A percentile compares a stretch with the other conserved stretches of the same genome.
These are phyloP conservation scores for Colossoma macropomum DNA, from an alignment of 2,113 vertebrate genomes.

Conservation along the genomic window DNA sequence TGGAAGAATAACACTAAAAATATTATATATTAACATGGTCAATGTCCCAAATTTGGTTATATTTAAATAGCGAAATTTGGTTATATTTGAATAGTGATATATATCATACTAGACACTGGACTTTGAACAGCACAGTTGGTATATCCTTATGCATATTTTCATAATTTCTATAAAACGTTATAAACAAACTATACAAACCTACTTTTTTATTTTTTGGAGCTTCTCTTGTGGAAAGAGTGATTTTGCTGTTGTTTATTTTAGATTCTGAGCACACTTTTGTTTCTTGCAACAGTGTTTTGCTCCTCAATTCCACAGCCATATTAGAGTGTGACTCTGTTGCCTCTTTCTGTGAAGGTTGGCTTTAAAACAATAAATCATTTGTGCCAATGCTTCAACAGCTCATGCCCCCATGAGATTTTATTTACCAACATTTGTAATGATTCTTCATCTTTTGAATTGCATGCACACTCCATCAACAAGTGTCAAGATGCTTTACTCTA, in stretches of 20 bases:
- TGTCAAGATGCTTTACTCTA: background rate
- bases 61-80: too few relatives aligned
- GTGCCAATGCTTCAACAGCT: background rate
- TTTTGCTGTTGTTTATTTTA: background rate
- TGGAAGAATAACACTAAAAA: too few relatives aligned
- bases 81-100: too few relatives aligned
- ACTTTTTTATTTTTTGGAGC: too few relatives aligned
- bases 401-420: background rate
- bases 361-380: background rate
- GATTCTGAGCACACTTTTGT: background rate
- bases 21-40: too few relatives aligned
- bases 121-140: too few relatives aligned
- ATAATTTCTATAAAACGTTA: too few relatives aligned
- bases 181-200: too few relatives aligned
- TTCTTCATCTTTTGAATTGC: background rate
- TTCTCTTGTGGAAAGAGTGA: background rate
- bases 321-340: background rate
- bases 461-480: background rate
- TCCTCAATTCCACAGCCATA: background rate
- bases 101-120: too few relatives aligned
- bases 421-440: background rate
- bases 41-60: too few relatives aligned
- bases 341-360: background rate
- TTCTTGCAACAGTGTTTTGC: background rate
- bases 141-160: too few relatives aligned